Evolutionary conservation across 1,140 invertebrate species (phyloP), one percentile per base, ranked within the genome.

Genomic region (Coptotermes formosanus): DNA sequence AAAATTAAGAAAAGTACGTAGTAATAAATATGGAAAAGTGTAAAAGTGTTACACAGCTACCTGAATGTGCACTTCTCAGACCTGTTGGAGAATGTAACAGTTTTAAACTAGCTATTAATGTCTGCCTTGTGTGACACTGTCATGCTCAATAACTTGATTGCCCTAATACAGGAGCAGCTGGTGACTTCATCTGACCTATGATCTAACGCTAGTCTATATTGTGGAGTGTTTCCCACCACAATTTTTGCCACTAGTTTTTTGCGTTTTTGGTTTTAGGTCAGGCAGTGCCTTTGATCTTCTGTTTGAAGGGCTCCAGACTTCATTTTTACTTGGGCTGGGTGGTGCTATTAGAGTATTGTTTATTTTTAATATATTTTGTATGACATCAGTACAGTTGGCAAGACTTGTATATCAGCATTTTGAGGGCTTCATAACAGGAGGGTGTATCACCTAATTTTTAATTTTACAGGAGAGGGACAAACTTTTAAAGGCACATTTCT

Each of bases 91-190:
- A 16, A 1, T 48, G 45, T 48, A 48, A 48, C 9, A 48, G 1
- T 3, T 48, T 48, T 64, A 64, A 64, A 21, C 9, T 7, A 64
- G 16, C 21, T 23, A 23, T 64, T 1, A 64, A 19, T 23, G 14
- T 6, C 45, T 48, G 45, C 9, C 45, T 23, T n/a, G 25, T 64
- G 59, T 64, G 21, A 21, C 21, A 23, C 19, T 23, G 25, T 64
- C 59, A 64, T 64, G 59, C 59, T 64, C 59, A 64, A 23, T 64
- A 64, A n/a, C 59, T 21, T 64, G 59, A 64, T 64, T 64, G 59
- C 59, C 59, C 59, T 64, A 64, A 64, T 64, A 64, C 59, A 64
- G 59, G 59, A 64, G 59, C 59, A 64, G 59, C 59, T 64, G 59
- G 12, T 64, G 59, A 64, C 59, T 9, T 64, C 59, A 3, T 8